These are phyloP conservation scores for Vanessa cardui DNA, from an alignment of 2,888 invertebrate genomes.

Conservation along the genomic window DNA sequence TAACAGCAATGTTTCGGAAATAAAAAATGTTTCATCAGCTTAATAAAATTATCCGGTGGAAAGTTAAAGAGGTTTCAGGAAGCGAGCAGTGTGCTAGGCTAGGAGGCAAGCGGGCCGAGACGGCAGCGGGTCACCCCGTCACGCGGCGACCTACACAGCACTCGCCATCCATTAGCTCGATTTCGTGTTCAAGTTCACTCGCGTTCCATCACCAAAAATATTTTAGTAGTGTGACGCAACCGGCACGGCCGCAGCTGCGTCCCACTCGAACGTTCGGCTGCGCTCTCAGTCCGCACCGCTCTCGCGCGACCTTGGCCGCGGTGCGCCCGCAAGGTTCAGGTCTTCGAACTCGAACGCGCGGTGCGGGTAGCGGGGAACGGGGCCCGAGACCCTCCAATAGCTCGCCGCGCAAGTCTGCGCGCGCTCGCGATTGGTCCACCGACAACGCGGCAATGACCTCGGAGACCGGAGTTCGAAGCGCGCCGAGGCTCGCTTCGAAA, in stretches of 20 bases:
- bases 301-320: conserved; percentile 89
- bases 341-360: conserved; percentile 86
- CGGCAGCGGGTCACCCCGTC: conserved; percentile 75
- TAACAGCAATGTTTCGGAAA: not conserved
- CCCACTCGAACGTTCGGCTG: conserved; percentile 67
- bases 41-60: conserved; percentile 11
- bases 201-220: conserved; percentile 83
- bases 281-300: conserved; percentile 73
- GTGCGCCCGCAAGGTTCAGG: conserved; percentile 94
- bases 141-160: conserved; percentile 73
- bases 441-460: conserved; percentile 91
- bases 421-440: conserved; percentile 77
- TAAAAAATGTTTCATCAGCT: not conserved
- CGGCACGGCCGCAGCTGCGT: conserved; percentile 59
- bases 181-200: conserved; percentile 81
- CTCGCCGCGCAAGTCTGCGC: conserved; percentile 73
- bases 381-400: conserved; percentile 71
- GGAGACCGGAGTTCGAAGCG: conserved; percentile 91
- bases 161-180: conserved; percentile 75
- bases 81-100: conserved; percentile 55
- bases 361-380: conserved; percentile 69
- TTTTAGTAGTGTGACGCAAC: conserved; percentile 82
- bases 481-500: conserved; percentile 85
- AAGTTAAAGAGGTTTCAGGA: conserved; percentile 50
- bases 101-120: conserved; percentile 55